phyloP scores from a whole-genome alignment of 2,888 invertebrate genomes.

The Orthosia gothica region DNA sequence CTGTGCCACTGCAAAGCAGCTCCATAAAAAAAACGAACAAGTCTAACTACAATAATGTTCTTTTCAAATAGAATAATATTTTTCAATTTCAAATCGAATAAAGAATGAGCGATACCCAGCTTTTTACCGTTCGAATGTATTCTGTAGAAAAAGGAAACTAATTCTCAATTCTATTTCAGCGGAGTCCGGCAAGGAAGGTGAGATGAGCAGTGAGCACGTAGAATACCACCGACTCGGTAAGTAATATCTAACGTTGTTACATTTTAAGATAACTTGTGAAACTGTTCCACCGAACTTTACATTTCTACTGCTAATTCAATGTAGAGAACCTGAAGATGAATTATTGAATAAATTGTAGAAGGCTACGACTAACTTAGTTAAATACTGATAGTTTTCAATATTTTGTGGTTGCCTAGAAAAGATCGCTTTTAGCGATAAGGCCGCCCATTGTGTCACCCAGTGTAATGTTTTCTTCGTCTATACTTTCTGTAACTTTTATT shows the following conservation, averaged over 20 bases:
- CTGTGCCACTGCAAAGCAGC: background rate
- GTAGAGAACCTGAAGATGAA: background rate
- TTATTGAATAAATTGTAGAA: slow-evolving; percentile 9
- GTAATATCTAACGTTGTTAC: slow-evolving; percentile 55
- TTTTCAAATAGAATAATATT: slow-evolving; percentile 9
- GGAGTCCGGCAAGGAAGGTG: slow-evolving; percentile 76
- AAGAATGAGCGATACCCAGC: slow-evolving; percentile 4
- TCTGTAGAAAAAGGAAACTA: slow-evolving; percentile 29
- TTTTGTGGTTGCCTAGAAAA: no score
- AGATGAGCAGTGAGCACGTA: slow-evolving; percentile 80
- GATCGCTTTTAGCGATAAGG: no score
- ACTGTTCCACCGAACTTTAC: background rate
- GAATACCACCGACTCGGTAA: slow-evolving; percentile 86
- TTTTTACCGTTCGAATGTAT: slow-evolving; percentile 15
- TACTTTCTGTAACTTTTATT: no score
- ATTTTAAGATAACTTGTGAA: slow-evolving; percentile 10
- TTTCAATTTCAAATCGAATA: slow-evolving; percentile 29
- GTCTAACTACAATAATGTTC: background rate
- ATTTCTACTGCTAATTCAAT: slow-evolving; percentile 4
- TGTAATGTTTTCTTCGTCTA: no score
- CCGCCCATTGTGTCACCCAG: no score
- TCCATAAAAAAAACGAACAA: background rate
- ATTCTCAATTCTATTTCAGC: slow-evolving; percentile 71
- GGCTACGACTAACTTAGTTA: background rate
- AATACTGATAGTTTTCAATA: background rate